A percentile compares a stretch with the other conserved stretches of the same genome.
These are phyloP conservation scores for Hemithea aestivaria DNA, from an alignment of 2,888 invertebrate species.

Conservation along the genomic window DNA sequence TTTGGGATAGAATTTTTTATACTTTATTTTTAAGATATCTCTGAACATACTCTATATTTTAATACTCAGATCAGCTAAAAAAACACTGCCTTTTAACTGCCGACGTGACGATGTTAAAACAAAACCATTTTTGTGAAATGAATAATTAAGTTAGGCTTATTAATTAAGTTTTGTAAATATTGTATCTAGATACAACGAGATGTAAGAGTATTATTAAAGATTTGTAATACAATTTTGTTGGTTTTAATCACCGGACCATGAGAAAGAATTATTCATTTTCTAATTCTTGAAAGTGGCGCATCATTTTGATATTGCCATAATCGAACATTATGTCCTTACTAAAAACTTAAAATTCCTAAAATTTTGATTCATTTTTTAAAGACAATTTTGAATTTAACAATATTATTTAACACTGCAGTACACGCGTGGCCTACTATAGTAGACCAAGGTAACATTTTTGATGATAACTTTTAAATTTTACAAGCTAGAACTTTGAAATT, in stretches of 20 bases:
- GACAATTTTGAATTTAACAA: too few species aligned
- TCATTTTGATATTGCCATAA: too few species aligned
- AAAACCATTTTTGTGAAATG: constrained; percentile 46
- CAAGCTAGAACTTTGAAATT: too few species aligned
- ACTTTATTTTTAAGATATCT: constrained; percentile 31
- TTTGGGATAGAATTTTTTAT: constrained; percentile 53
- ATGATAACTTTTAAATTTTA: too few species aligned
- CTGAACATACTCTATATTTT: constrained; percentile 33
- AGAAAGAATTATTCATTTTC: too few species aligned
- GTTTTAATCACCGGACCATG: constrained; percentile 2
- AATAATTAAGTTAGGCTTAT: constrained; percentile 41
- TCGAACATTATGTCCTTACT: too few species aligned
- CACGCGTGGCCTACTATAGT: too few species aligned
- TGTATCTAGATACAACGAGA: constrained; percentile 74
- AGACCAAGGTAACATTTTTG: too few species aligned
- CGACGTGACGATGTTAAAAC: constrained; percentile 31
- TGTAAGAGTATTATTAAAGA: constrained; percentile 74
- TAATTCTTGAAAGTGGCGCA: too few species aligned
- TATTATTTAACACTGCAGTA: too few species aligned
- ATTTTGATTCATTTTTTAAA: too few species aligned
- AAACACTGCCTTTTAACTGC: constrained; percentile 50
- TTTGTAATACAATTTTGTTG: constrained; percentile 36
- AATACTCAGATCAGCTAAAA: constrained; percentile 63
- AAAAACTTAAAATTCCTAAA: too few species aligned
- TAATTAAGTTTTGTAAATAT: constrained; percentile 75